Evolutionary conservation across 2,113 vertebrate genomes (phyloP).

Genomic region (Sorex araneus): DNA sequence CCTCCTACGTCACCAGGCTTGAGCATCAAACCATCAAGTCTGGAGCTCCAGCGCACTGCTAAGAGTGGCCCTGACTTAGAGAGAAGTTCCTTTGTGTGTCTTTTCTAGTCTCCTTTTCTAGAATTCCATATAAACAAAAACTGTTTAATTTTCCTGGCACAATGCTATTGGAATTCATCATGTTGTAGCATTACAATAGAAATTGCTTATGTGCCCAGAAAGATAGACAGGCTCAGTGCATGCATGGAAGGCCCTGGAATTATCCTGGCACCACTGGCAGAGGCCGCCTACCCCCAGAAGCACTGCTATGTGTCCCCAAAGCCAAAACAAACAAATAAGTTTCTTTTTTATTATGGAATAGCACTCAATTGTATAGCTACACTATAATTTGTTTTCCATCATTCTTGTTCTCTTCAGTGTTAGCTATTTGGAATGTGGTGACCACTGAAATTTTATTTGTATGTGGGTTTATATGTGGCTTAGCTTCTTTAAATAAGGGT

Average conservation of each 20-base stretch:
- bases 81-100: not conserved
- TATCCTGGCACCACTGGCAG: too few relatives aligned
- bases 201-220: too few relatives aligned
- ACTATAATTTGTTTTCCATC: not conserved
- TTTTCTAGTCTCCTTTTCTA: conserved; percentile 35
- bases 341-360: not conserved
- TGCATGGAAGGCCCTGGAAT: too few relatives aligned
- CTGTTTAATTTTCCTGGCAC: not conserved
- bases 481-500: conserved; percentile 15
- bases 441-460: too few relatives aligned
- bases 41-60: too few relatives aligned
- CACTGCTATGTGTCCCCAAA: too few relatives aligned
- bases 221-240: too few relatives aligned
- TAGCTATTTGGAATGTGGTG: not conserved
- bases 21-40: too few relatives aligned
- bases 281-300: too few relatives aligned
- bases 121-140: conserved; percentile 15
- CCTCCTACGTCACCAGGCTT: too few relatives aligned
- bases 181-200: not conserved
- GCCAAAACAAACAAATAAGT: too few relatives aligned
- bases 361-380: not conserved
- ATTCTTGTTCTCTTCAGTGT: conserved; percentile 45
- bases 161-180: conserved; percentile 46
- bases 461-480: not conserved
- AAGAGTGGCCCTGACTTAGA: too few relatives aligned